A percentile compares a stretch with the other conserved stretches of the same genome.
These are phyloP conservation scores for Tetramorium bicarinatum DNA, from an alignment of 2,888 invertebrate genomes.

Conservation along the genomic window DNA sequence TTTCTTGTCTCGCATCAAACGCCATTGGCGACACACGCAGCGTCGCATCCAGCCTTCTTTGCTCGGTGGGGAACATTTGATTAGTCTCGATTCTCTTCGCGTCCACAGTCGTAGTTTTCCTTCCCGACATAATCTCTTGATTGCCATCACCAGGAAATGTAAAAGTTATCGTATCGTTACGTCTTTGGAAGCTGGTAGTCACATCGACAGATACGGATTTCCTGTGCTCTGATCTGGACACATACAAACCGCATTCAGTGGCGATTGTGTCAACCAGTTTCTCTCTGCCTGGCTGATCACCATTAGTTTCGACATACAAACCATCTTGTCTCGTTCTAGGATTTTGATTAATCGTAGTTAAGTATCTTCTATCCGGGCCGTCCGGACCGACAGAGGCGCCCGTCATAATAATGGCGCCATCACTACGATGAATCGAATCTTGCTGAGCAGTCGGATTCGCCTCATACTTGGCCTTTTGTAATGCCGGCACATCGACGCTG, in stretches of 20 bases:
- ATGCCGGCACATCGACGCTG: slow-evolving; percentile 76
- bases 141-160: slow-evolving; percentile 82
- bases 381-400: slow-evolving; percentile 71
- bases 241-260: slow-evolving; percentile 80
- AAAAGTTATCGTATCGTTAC: slow-evolving; percentile 84
- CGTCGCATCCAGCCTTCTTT: slow-evolving; percentile 79
- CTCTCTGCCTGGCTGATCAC: slow-evolving; percentile 77
- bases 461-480: slow-evolving; percentile 74
- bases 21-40: slow-evolving; percentile 83
- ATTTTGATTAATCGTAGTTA: slow-evolving; percentile 81
- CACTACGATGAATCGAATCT: slow-evolving; percentile 75
- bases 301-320: slow-evolving; percentile 82
- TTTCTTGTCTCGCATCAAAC: slow-evolving; percentile 81
- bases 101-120: slow-evolving; percentile 77
- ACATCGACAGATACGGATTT: slow-evolving; percentile 83
- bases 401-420: slow-evolving; percentile 73
- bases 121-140: slow-evolving; percentile 74
- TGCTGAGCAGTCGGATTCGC: slow-evolving; percentile 66
- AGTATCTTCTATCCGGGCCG: slow-evolving; percentile 78
- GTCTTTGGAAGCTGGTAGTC: slow-evolving; percentile 80
- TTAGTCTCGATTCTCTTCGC: slow-evolving; percentile 78
- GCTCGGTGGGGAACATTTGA: slow-evolving; percentile 79
- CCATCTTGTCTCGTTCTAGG: slow-evolving; percentile 84
- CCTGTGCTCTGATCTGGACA: slow-evolving; percentile 82
- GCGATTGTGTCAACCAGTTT: slow-evolving; percentile 77